These are phyloP conservation scores for Sycophila sp. DNA, from an alignment of 1,140 invertebrate genomes.

Conservation along the genomic window DNA sequence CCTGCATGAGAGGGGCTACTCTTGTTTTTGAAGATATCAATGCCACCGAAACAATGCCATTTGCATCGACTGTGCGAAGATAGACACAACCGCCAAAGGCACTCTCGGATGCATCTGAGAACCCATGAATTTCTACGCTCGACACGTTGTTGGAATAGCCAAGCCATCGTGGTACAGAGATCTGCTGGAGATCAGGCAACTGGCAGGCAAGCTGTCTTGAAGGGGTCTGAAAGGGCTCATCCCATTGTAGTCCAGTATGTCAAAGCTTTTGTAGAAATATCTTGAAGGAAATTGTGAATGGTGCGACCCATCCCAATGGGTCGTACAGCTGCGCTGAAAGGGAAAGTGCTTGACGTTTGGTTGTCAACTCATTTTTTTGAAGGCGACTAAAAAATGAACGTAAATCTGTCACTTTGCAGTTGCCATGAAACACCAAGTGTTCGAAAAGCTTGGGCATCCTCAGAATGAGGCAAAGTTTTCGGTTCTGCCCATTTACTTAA, in stretches of 20 bases:
- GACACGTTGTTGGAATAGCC: not conserved
- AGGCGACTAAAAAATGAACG: not conserved
- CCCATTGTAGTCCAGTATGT: not conserved
- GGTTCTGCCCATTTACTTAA: slow-evolving; percentile 17
- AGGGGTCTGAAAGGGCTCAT: not conserved
- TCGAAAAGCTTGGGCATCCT: too few species aligned
- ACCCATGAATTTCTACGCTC: slow-evolving; percentile 1
- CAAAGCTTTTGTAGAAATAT: not conserved
- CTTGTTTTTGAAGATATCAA: slow-evolving; percentile 23
- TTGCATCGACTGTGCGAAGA: not conserved
- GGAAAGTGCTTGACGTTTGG: not conserved
- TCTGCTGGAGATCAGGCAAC: not conserved
- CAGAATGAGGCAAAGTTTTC: too few species aligned
- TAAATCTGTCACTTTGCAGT: too few species aligned
- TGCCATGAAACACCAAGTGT: too few species aligned
- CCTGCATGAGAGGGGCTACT: slow-evolving; percentile 1
- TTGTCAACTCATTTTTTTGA: not conserved
- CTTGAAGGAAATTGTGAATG: not conserved
- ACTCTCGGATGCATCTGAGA: slow-evolving; percentile 10
- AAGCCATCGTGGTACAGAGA: not conserved
- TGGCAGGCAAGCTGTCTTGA: not conserved
- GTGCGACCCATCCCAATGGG: not conserved
- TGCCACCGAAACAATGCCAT: not conserved
- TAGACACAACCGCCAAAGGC: slow-evolving; percentile 13
- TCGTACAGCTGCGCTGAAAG: not conserved